Evolutionary conservation across 2,113 vertebrate species (phyloP), one percentile per base, ranked within the genome.

Genomic region (Corvus hawaiiensis): DNA sequence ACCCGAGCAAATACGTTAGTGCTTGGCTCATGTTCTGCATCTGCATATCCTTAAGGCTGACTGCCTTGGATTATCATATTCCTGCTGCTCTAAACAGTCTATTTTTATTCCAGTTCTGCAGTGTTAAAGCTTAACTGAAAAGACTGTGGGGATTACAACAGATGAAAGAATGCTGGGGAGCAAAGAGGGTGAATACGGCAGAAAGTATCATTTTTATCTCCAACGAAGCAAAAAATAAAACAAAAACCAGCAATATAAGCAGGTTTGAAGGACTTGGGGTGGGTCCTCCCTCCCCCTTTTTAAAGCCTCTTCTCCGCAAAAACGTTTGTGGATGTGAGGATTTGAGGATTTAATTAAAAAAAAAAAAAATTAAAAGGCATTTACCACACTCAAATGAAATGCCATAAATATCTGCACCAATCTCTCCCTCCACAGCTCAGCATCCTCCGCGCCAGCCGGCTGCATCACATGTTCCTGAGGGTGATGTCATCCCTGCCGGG

Each of bases 401-500:
- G 67, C 62, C 94, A 93, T 58, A 79, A 90, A 80, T 69, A 89
- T 32, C 90, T 32, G 87, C 96, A 92, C 48, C 85, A 16, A 76
- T 89, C 77, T 52, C 95, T 78, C 90, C 58, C 56, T 28, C 6
- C 82, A 20, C 23, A 44, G 74, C 84, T 37, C 80, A 13, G 85
- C 96, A 82, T 21, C 72, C 88, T 63, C 94, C 67, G 79, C 83
- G 68, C 89, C 43, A 87, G 87, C 89, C 91, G 82, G 78, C 79
- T 13, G 85, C 73, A 84, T 94, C 91, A 56, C 78, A 74, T 89
- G 90, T 18, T 90, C 49, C 64, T 48, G 76, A 43, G 20, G 97
- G 44, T 98, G 98, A 98, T 91, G 95, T 98, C 98, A 98, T 75
- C 97, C 64, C 22, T 74, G 56, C 91, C 63, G 33, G 44, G 80